These are phyloP conservation scores for Pterocles orientalis DNA, from an alignment of 2,113 vertebrate species.

Conservation along the genomic window DNA sequence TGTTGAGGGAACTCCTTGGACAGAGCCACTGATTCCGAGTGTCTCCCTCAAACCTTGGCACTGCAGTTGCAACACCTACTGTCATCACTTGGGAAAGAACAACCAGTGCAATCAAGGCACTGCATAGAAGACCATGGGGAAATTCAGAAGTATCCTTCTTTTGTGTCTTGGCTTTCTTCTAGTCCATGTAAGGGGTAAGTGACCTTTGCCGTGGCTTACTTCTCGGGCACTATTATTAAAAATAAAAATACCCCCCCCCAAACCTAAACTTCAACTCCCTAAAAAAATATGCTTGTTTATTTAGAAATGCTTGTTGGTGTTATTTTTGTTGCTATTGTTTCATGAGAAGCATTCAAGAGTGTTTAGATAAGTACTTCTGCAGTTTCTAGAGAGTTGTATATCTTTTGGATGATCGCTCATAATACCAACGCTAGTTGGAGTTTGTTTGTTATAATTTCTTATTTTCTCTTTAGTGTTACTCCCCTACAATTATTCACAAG, in stretches of 20 bases:
- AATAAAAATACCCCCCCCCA: not conserved
- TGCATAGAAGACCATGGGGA: conserved; percentile 16
- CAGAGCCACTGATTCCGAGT: not conserved
- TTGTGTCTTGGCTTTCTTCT: conserved; percentile 47
- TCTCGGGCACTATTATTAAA: not conserved
- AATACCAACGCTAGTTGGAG: not conserved
- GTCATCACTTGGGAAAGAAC: fast-evolving
- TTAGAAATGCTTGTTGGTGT: not conserved
- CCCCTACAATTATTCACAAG: not conserved
- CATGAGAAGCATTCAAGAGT: not conserved
- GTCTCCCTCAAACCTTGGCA: not conserved
- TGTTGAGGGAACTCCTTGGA: not conserved
- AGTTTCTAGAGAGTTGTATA: not conserved
- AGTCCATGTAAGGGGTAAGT: conserved; percentile 49
- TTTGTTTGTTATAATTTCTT: not conserved
- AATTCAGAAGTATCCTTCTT: conserved; percentile 10
- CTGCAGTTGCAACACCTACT: not conserved
- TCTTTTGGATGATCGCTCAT: not conserved
- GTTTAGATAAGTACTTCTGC: not conserved
- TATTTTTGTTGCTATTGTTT: not conserved
- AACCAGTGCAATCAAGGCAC: not conserved
- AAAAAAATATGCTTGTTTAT: not conserved
- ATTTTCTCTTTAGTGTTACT: not conserved
- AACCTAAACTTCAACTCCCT: not conserved
- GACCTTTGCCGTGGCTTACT: not conserved